phyloP scores from a whole-genome alignment of 2,888 invertebrate genomes.

The Hymenopus coronatus region DNA sequence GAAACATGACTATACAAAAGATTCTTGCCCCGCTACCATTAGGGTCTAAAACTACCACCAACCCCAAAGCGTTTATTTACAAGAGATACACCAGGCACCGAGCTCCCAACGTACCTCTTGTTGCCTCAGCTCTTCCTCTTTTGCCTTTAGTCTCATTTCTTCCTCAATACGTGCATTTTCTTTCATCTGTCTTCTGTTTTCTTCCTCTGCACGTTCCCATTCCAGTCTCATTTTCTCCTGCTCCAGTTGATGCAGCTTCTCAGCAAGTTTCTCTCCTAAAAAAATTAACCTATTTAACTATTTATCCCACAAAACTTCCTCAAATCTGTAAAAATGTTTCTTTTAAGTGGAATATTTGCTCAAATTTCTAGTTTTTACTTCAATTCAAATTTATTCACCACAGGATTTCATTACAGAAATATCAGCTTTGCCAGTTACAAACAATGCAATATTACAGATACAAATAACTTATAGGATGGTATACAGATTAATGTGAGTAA shows the following conservation, averaged over 20 bases:
- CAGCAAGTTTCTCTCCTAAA: slow-evolving; percentile 53
- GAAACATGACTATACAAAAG: neutral
- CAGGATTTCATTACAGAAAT: too few relatives aligned
- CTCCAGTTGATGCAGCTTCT: slow-evolving; percentile 54
- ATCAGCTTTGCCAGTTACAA: too few relatives aligned
- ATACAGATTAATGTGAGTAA: too few relatives aligned
- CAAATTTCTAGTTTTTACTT: too few relatives aligned
- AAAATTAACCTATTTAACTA: neutral
- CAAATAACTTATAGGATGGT: too few relatives aligned
- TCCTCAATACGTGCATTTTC: slow-evolving; percentile 60
- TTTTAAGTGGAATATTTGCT: too few relatives aligned
- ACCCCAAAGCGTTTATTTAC: neutral
- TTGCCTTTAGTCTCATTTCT: slow-evolving; percentile 56
- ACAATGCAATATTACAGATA: too few relatives aligned
- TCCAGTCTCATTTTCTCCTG: slow-evolving; percentile 51
- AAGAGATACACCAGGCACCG: neutral
- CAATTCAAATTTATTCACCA: too few relatives aligned
- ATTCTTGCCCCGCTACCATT: neutral
- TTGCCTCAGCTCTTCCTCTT: slow-evolving; percentile 64
- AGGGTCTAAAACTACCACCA: neutral
- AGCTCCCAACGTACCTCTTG: slow-evolving; percentile 53
- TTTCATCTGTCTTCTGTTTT: slow-evolving; percentile 57
- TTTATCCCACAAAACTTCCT: too few relatives aligned
- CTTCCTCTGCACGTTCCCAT: slow-evolving; percentile 46
- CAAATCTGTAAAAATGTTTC: too few relatives aligned